Conservation (phyloP, 1,140 invertebrate species). For the Scaptomyza hsui region DNA sequence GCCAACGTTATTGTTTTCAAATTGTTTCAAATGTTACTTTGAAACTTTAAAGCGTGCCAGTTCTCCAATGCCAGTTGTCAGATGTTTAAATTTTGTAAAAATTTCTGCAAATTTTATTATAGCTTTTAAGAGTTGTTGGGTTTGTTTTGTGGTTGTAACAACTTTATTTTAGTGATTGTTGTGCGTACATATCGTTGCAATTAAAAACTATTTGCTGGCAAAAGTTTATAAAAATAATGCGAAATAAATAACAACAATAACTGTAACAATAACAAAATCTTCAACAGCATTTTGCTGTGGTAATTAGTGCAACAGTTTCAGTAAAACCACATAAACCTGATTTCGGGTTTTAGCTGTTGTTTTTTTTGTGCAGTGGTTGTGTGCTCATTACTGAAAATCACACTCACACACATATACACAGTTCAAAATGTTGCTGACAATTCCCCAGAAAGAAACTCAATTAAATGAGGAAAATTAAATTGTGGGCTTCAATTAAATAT, state of each 20-base stretch:
- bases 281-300: slow-evolving; percentile 54
- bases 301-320: slow-evolving; percentile 68
- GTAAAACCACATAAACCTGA: slow-evolving; percentile 72
- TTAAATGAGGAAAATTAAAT: background rate
- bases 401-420: too few relatives aligned
- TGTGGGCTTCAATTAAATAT: background rate
- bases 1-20: slow-evolving; percentile 50
- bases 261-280: too few relatives aligned
- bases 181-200: slow-evolving; percentile 53
- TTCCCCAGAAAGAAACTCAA: too few relatives aligned
- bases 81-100: too few relatives aligned
- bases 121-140: background rate
- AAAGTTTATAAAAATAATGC: slow-evolving; percentile 62
- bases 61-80: slow-evolving; percentile 11
- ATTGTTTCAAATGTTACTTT: slow-evolving; percentile 50
- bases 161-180: slow-evolving; percentile 42
- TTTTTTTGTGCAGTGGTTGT: slow-evolving; percentile 8
- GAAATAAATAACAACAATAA: slow-evolving; percentile 33
- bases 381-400: background rate
- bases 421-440: too few relatives aligned
- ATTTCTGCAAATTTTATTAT: background rate
- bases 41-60: slow-evolving; percentile 11
- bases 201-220: slow-evolving; percentile 74
- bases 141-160: slow-evolving; percentile 38
- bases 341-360: slow-evolving; percentile 53